Evolutionary conservation across 1,140 invertebrate genomes (phyloP).

Genomic region (Pantala flavescens): DNA sequence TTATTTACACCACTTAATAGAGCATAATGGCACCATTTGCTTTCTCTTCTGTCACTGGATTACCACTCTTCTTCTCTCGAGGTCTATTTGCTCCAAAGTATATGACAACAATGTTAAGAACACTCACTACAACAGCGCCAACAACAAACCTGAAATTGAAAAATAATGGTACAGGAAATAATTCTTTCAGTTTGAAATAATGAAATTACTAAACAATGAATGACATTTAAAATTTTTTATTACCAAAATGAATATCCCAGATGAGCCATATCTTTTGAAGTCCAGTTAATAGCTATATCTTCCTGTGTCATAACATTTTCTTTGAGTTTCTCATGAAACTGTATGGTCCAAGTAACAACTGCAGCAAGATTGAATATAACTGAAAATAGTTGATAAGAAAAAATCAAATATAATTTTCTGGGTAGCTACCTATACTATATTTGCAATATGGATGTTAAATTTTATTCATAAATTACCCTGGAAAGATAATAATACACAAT

Average conservation of each 20-base stretch:
- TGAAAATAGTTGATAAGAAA: slow-evolving; percentile 36
- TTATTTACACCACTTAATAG: slow-evolving; percentile 41
- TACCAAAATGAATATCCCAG: slow-evolving; percentile 72
- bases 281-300: slow-evolving; percentile 62
- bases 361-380: slow-evolving; percentile 58
- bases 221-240: slow-evolving; percentile 22
- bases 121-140: slow-evolving; percentile 53
- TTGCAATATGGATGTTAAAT: no score
- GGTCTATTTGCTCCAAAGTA: slow-evolving; percentile 57
- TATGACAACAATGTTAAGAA: slow-evolving; percentile 64
- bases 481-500: no score
- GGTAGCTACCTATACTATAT: no score
- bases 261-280: slow-evolving; percentile 52
- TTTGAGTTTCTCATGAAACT: slow-evolving; percentile 62
- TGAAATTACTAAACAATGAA: neutral
- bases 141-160: slow-evolving; percentile 58
- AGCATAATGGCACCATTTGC: slow-evolving; percentile 75
- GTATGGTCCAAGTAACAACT: slow-evolving; percentile 59
- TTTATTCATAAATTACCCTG: no score
- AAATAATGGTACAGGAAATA: slow-evolving; percentile 18
- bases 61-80: slow-evolving; percentile 41
- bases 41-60: slow-evolving; percentile 64
- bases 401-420: slow-evolving; percentile 13
- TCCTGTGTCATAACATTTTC: slow-evolving; percentile 66
- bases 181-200: slow-evolving; percentile 17